Base-by-base conservation (phyloP, 1,140 invertebrate species). In the Drosophila orena region DNA sequence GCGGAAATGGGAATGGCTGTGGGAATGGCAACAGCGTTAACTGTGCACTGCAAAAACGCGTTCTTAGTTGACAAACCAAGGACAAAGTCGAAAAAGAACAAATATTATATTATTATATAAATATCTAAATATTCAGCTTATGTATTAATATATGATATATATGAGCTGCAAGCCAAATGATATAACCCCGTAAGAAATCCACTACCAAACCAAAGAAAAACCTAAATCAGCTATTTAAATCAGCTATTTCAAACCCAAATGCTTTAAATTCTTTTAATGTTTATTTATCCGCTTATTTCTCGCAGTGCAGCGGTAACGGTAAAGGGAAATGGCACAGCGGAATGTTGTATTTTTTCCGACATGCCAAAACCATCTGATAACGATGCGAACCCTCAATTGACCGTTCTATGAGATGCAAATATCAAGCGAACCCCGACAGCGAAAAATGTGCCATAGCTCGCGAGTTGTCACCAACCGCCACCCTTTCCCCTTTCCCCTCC, bases 1-100 rank as follows among this genome's bases (percentile, higher is more conserved):
- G 43, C 68, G 68, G 68, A 70, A 70, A 70, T 70, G 46, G 72
- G 38, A 65, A 75, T 64, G 71, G 72, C 70, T 64, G 49, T 55
- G 66, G 71, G 34, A 74, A 74, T 35, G 52, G 52, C 69, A 72
- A 70, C 42, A 47, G 24, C 54, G 27, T 68, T 68, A 64, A 68
- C 24, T 15, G 17, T 68, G 60, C 60, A 68, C 59, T 68, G 59
- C 24, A 4, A 24, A 5, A 24, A 24, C 24, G 4, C 4, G 0
- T 24, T 4, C 4, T 4, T 24, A 24, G 24, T 4, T 24, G 4
- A 24, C 4, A 24, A 24, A 24, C 24, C 4, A 4, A 24, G 24
- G 4, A 24, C 4, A 24, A 24, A 24, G 24, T 24, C 4, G 24
- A 24, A 24, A 24, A 4, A 5, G 4, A 24, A 24, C 24, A 4